Conservation (phyloP, 2,113 vertebrate species). For the Hoplias malabaricus region DNA sequence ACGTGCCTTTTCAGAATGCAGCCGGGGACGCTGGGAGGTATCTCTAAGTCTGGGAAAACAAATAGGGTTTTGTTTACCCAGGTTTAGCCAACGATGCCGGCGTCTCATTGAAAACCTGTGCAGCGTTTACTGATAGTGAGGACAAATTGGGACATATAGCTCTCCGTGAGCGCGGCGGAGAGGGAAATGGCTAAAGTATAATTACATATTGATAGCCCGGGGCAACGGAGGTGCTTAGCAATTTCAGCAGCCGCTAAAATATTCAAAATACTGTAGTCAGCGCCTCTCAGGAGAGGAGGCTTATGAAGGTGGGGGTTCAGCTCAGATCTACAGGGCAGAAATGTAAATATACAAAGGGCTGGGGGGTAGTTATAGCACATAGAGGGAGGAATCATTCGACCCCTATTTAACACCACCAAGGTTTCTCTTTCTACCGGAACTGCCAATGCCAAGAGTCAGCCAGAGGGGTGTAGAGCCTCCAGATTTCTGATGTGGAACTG, state of each 20-base stretch:
- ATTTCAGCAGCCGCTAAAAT: conserved; percentile 25
- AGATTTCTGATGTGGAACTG: too few species aligned
- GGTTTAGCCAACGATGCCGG: neutral
- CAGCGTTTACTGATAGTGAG: conserved; percentile 10
- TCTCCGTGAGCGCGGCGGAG: conserved; percentile 8
- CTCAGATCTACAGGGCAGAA: conserved; percentile 2
- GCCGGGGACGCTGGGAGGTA: neutral
- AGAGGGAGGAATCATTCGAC: neutral
- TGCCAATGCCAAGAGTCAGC: too few species aligned
- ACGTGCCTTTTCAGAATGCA: neutral
- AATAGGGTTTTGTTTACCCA: conserved; percentile 18
- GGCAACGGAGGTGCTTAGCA: conserved; percentile 7
- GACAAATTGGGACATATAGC: conserved; percentile 23
- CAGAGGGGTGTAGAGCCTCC: too few species aligned
- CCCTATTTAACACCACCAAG: neutral
- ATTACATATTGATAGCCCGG: conserved; percentile 38
- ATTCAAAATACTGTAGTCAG: conserved; percentile 38
- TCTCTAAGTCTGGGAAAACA: conserved; percentile 8
- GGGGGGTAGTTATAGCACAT: neutral
- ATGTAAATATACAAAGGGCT: conserved; percentile 11
- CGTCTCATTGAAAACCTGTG: conserved; percentile 8
- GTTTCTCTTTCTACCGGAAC: too few species aligned
- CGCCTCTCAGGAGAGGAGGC: conserved; percentile 6
- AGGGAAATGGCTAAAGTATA: conserved; percentile 29
- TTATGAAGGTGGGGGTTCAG: conserved; percentile 1